Conservation (phyloP, 2,888 invertebrate genomes). For the Drosophila putrida region DNA sequence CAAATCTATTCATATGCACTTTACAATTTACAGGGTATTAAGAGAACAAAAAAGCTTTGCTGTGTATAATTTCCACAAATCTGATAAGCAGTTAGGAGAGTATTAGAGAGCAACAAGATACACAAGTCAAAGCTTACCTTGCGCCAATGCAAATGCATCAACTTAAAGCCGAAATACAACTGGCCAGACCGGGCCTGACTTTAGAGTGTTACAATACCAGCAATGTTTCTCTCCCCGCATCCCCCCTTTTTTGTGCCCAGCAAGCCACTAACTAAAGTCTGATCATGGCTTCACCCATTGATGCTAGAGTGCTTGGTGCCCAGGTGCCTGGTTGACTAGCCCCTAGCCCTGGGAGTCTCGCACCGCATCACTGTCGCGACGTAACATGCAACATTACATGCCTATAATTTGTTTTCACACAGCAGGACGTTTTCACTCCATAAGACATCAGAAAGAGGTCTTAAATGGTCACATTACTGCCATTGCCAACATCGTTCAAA, state of each 20-base stretch:
- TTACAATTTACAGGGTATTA: constrained; percentile 12
- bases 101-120: constrained; percentile 63
- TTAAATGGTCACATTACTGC: constrained; percentile 53
- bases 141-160: constrained; percentile 52
- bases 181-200: constrained; percentile 63
- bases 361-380: constrained; percentile 50
- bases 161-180: constrained; percentile 60
- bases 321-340: constrained; percentile 19
- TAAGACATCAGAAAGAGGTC: constrained; percentile 84
- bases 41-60: constrained; percentile 1
- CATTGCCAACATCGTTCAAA: constrained; percentile 82
- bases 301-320: constrained; percentile 44
- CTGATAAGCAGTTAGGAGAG: constrained; percentile 76
- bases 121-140: constrained; percentile 36
- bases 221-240: constrained; percentile 10
- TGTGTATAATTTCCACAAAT: constrained; percentile 75
- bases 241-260: not conserved
- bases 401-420: constrained; percentile 84
- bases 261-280: constrained; percentile 31
- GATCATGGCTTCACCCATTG: constrained; percentile 43
- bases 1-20: not conserved
- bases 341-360: constrained; percentile 35
- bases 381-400: constrained; percentile 84
- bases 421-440: constrained; percentile 84
- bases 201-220: constrained; percentile 58